phyloP scores from a whole-genome alignment of 2,888 invertebrate genomes.

The Mesodorylaimus sp. region DNA sequence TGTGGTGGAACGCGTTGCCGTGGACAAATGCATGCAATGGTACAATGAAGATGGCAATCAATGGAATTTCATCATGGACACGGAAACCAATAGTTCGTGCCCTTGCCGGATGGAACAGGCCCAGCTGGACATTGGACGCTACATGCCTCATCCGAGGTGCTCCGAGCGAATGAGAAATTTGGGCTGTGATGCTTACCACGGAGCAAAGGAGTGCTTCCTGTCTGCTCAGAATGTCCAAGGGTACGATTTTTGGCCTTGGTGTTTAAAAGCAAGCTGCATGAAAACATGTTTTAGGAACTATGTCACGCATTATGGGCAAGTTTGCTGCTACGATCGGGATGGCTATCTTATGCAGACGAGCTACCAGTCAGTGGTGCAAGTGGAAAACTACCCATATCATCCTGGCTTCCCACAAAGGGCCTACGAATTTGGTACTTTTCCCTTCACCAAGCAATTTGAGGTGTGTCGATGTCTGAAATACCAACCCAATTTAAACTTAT shows the following conservation, averaged over 20 bases:
- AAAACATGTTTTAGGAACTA: constrained; percentile 11
- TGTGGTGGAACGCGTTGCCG: constrained; percentile 14
- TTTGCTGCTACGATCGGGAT: constrained; percentile 88
- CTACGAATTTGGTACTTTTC: constrained; percentile 68
- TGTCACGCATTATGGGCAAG: constrained; percentile 49
- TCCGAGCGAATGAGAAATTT: constrained; percentile 25
- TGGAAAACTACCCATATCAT: constrained; percentile 19
- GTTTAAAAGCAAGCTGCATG: background rate
- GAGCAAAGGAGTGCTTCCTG: constrained; percentile 60
- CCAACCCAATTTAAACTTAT: too few species aligned
- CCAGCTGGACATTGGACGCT: constrained; percentile 71
- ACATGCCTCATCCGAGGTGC: constrained; percentile 45
- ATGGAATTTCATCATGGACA: constrained; percentile 26
- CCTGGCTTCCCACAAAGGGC: constrained; percentile 28
- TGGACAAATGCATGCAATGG: constrained; percentile 6
- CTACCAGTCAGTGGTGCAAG: constrained; percentile 51
- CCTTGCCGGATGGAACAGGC: constrained; percentile 57
- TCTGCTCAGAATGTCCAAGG: constrained; percentile 23
- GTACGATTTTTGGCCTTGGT: background rate
- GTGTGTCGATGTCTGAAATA: too few species aligned
- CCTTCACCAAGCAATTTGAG: constrained; percentile 84
- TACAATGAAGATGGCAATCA: constrained; percentile 22
- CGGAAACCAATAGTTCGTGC: constrained; percentile 27
- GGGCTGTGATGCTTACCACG: constrained; percentile 61
- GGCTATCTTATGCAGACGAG: constrained; percentile 77